Base-by-base conservation (phyloP, 2,888 invertebrate species). In the Hemicrepidius hirtus region DNA sequence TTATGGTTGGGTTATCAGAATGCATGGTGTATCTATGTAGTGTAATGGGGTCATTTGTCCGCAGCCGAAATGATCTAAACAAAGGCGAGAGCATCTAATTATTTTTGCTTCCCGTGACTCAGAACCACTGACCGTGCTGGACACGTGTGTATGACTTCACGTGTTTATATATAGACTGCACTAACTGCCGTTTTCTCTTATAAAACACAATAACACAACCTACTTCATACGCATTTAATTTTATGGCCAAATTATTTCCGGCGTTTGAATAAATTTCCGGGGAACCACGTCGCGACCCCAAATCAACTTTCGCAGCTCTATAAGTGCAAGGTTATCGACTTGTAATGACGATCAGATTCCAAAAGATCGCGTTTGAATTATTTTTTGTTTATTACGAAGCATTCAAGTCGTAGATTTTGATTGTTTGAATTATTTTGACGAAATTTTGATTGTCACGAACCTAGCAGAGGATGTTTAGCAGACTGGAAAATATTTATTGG, bases 101-200 rank as follows among this genome's bases (percentile, higher is more conserved):
- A 68, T 71, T 75, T 75, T 69, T 59, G 70, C 44, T 70, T 70
- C 59, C 65, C 57, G 68, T 70, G 68, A 71, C 41, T 74, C 71
- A 76, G 68, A 73, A 75, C 68, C 73, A 74, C 71, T 75, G 71
- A 69, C 75, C 73, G 69, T 65, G 60, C 41, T 57, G 64, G 64
- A 64, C 75, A 73, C 76, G 74, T 74, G 71, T 68, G 64, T 44
- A 70, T 72, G 74, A 67, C 69, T 72, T 68, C 63, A 73, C 71
- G 63, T 65, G 57, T 40, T 70, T 74, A 75, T 73, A 75, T 71
- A 73, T 68, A 74, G 66, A 62, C 55, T 68, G 70, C 64, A 59
- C 53, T 67, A 57, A 57, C 49, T 62, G 53, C 62, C 35, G 28
- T 69, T 69, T 64, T 64, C 62, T 63, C 35, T 28, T 60, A n/a